Evolutionary conservation across 2,797 vertebrate species (phyloP), one percentile per base, ranked within the genome.

Genomic region (Strix occidentalis): DNA sequence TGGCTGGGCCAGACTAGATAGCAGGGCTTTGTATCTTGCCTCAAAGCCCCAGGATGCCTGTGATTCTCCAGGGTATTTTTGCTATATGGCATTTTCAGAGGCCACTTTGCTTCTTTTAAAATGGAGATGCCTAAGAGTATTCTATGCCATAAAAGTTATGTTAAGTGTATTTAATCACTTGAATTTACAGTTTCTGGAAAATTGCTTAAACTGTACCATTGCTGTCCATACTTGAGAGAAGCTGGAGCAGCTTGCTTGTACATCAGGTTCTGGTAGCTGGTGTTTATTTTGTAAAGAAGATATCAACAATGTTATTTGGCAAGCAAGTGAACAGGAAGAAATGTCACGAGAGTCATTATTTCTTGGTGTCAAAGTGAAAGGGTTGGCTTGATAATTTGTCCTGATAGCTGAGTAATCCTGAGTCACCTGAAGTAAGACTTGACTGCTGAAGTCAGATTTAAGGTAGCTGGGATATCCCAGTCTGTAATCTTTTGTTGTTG

Each of bases 341-440:
- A 50, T 93, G 89, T 95, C 91, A 83, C 13, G 69, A 88, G 91
- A 45, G 33, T 85, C 68, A 78, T 95, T 84, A 86, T 92, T 93
- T 95, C 87, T 94, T 65, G 29, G 79, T 97, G 95, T 94, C 91
- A 84, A 72, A 95, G 96, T 93, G 95, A 96, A 95, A 97, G 93
- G 89, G 39, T 87, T 95, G 92, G 89, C 81, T 95, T 81, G 89
- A 95, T 94, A 81, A 93, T 78, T 89, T 92, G 79, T 71, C 84
- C 61, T 91, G 91, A 96, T 95, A 95, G 72, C 82, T 96, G 84
- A 91, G 61, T 95, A 95, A 96, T 69, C 63, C 54, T 93, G 94
- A 89, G 64, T 96, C 89, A 96, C 76, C 41, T 0, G 0, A 91
- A 81, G 75, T 71, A 71, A 75, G 68, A 53, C 66, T 35, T 93